Conservation (phyloP, 92 coral and sea anemone genomes). For the Chrysogorgia sp. region DNA sequence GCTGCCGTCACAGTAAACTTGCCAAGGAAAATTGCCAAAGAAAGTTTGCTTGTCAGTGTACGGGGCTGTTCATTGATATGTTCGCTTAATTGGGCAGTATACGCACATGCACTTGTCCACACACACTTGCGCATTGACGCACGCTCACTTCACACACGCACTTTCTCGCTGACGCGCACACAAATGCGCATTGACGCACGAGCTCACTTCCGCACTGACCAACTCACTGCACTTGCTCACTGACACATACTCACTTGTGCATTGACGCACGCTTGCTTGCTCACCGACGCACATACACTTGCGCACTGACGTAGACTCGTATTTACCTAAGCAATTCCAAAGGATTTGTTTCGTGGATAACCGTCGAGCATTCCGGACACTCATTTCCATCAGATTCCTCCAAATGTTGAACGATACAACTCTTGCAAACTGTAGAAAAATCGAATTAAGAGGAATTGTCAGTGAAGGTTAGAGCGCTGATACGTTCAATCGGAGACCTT, state of each 20-base stretch:
- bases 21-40: no score
- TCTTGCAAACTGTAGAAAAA: conserved; percentile 74
- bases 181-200: background rate
- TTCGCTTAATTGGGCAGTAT: no score
- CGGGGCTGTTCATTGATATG: no score
- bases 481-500: background rate
- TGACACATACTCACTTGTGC: background rate
- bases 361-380: conserved; percentile 80
- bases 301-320: background rate
- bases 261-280: background rate
- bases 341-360: conserved; percentile 96
- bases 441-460: background rate
- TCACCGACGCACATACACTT: background rate
- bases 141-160: no score
- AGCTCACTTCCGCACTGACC: background rate
- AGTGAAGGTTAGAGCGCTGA: no score
- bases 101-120: no score
- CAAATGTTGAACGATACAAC: conserved; percentile 82
- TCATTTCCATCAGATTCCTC: conserved; percentile 79
- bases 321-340: conserved; percentile 86
- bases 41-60: no score
- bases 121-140: no score
- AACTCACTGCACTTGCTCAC: no score
- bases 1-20: no score
- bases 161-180: no score